Base-by-base conservation (phyloP, 30 jellyfish, hydroid and myxozoan species). In the Hydractinia symbiolongicarpus region DNA sequence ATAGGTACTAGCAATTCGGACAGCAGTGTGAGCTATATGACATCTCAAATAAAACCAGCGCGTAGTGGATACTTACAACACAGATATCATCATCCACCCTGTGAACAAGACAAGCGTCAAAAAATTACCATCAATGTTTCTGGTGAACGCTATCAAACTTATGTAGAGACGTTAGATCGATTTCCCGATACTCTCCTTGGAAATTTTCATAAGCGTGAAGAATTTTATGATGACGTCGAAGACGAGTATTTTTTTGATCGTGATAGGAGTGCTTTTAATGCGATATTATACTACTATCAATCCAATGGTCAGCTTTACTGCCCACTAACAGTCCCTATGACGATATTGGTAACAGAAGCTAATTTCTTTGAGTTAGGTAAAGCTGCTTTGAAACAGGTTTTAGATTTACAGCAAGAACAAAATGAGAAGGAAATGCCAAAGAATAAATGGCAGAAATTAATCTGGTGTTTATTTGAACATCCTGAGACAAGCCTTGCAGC, bases 401-500 rank as follows among this genome's bases (percentile, higher is more conserved):
- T 91, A 54, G 96, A 91, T 70, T 67, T 82, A 50, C 96, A 91
- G 14, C 20, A 90, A 17, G 73, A 77, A 6, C 64, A 54, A 11
- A 77, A 30, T 4, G 40, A 76, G 8, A 19, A 44, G 8, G 90
- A 79, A 50, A 66, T 91, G 82, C 98, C 98, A 74, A 86, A 86
- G 66, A 91, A 83, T 73, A 57, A 86, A 50, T 60, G 82, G 77
- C 95, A 91, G 66, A 64, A 92, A 20, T 88, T 82, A 54, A 83
- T 91, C 16, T 91, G 98, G 98, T 81, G 87, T 70, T 73, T 91
- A 20, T 91, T 91, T 62, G 98, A 91, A 62, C 86, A 88, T 56
- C 96, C 98, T 5, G 98, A 91, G 17, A 73, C 96, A 30, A 91
- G 98, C 53, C 61, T 54, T 5, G 98, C 98, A 9, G 98, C 98